Conservation (phyloP, 2,888 invertebrate genomes). For the Ecliptopera silaceata region DNA sequence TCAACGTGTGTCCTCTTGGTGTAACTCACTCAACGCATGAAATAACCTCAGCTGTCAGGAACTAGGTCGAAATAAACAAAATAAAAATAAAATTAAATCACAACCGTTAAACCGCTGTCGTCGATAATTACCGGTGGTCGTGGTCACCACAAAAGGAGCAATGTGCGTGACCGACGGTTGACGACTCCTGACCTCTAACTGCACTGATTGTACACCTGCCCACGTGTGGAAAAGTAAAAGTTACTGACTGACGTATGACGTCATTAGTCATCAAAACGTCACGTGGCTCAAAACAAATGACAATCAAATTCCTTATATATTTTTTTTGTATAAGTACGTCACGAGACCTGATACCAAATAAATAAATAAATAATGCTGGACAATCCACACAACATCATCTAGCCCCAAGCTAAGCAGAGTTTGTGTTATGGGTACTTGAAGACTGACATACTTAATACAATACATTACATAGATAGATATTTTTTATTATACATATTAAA, state of each 20-base stretch:
- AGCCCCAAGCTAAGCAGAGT: no score
- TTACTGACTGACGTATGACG: constrained; percentile 9
- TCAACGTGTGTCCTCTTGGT: no score
- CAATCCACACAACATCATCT: no score
- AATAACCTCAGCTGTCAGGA: not conserved
- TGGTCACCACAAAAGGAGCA: constrained; percentile 38
- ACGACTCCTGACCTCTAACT: constrained; percentile 44
- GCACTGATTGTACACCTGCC: constrained; percentile 32
- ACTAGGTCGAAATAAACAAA: not conserved
- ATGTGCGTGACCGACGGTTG: constrained; percentile 48
- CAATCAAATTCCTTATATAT: no score
- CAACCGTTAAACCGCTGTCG: constrained; percentile 36
- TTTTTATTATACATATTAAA: no score
- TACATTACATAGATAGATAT: no score
- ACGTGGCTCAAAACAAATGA: no score
- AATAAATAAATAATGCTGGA: no score
- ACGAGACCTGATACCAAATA: no score
- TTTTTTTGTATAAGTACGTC: no score
- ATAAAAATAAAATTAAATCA: constrained; percentile 32
- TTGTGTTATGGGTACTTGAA: no score
- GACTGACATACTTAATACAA: no score
- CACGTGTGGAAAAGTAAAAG: constrained; percentile 13
- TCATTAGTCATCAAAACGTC: not conserved
- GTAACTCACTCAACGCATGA: not conserved
- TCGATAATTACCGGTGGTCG: constrained; percentile 21